Percentiles rank a stretch among this genome's conserved stretches.
phyloP scores from a whole-genome alignment of 2,113 vertebrate genomes.

The Chloropsis cyanopogon region DNA sequence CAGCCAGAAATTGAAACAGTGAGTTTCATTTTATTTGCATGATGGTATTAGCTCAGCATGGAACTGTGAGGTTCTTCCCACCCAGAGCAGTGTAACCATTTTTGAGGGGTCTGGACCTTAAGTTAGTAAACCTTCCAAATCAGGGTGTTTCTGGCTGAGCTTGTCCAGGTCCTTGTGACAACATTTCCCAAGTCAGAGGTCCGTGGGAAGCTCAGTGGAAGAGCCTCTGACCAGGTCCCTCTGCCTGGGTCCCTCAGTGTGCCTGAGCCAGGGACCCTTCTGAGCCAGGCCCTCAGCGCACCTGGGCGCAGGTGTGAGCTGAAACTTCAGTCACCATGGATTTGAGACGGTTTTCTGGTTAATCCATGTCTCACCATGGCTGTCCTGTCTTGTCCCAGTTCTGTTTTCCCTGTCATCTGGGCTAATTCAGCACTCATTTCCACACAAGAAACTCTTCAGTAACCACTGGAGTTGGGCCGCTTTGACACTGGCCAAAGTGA shows the following conservation, averaged over 20 bases:
- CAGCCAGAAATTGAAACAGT: not conserved
- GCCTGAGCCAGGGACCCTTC: not conserved
- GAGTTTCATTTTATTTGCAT: not conserved
- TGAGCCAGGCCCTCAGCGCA: not conserved
- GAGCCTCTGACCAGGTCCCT: not conserved
- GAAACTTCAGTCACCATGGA: not conserved
- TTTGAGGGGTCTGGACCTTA: not conserved
- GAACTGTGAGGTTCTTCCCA: not conserved
- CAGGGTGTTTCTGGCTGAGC: not conserved
- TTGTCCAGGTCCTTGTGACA: not conserved
- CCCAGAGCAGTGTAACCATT: not conserved
- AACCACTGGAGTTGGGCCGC: not conserved
- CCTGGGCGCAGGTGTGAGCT: fast-evolving
- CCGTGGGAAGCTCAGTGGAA: not conserved
- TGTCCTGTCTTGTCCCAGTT: not conserved
- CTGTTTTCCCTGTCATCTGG: not conserved
- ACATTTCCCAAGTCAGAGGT: not conserved
- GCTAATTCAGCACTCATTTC: not conserved
- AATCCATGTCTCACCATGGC: not conserved
- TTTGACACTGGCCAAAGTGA: not conserved
- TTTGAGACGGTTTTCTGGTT: not conserved
- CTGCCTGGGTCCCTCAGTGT: not conserved
- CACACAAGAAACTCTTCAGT: not conserved
- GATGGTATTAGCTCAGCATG: fast-evolving
- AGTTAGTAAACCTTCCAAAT: not conserved